phyloP scores from a whole-genome alignment of 1,140 invertebrate species.

The Tetramorium simillimum region DNA sequence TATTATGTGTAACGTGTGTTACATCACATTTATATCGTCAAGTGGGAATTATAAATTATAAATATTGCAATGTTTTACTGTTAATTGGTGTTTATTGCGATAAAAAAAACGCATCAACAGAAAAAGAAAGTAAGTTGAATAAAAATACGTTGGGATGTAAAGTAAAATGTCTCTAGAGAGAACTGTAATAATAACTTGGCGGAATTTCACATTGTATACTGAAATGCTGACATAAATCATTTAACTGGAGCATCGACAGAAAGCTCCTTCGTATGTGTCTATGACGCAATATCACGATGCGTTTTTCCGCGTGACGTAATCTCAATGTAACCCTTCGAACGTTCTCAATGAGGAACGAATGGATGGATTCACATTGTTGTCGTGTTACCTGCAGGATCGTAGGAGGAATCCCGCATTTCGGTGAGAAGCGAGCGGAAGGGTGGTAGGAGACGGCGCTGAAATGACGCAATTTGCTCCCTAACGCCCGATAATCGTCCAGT shows the following conservation, averaged over 20 bases:
- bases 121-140: background rate
- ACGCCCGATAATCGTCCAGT: slow-evolving; percentile 37
- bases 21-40: too few relatives aligned
- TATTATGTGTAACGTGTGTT: too few relatives aligned
- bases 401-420: slow-evolving; percentile 32
- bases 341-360: background rate
- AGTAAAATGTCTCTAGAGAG: background rate
- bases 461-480: slow-evolving; percentile 30
- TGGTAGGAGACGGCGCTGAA: slow-evolving; percentile 16
- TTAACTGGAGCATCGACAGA: background rate
- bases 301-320: background rate
- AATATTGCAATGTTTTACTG: too few relatives aligned
- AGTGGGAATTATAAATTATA: too few relatives aligned
- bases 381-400: background rate
- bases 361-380: background rate
- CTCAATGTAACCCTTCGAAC: background rate
- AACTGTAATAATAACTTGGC: too few relatives aligned
- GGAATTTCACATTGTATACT: background rate
- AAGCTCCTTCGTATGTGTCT: background rate
- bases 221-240: background rate
- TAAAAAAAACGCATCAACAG: background rate
- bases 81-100: too few relatives aligned
- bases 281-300: background rate
- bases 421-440: background rate
- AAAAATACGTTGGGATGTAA: background rate